Evolutionary conservation across 2,888 invertebrate genomes (phyloP), one percentile per base, ranked within the genome.

Genomic region (Drosophila picticornis): DNA sequence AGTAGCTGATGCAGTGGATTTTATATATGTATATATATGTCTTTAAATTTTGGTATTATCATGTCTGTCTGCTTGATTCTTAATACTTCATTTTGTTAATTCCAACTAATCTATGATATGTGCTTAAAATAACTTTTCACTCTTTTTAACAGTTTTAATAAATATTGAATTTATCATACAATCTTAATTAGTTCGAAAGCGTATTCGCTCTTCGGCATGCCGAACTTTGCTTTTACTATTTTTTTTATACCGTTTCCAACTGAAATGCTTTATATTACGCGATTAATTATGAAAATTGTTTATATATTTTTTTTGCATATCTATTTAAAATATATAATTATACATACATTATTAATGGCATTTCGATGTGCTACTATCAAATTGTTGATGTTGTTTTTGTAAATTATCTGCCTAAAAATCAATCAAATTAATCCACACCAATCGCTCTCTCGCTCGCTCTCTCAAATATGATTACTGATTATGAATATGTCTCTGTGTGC

Each of bases 321-420:
- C 22, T 40, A 36, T 71, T 75, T 59, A 61, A 72, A 66, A 65
- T 74, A 72, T 71, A 72, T 61, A 57, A 58, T 34, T 59, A 72
- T 57, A 64, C 57, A 57, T 61, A 57, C 55, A 53, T 67, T 80
- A 63, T 83, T 76, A 83, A 73, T 77, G 76, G 81, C 85, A 89
- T 75, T 76, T 73, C 59, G 69, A 77, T 75, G 69, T 77, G 80
- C 71, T 77, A 70, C 62, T 68, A 71, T 71, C 53, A 68, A 88
- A 72, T 77, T 88, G 80, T 88, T 81, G 82, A 84, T 86, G 90
- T 91, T 88, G 91, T 91, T 91, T 91, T 92, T 90, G 91, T 91
- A 91, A 91, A 91, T 91, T 91, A 91, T 91, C 91, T 91, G 91
- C 89, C 86, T 84, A 56, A 80, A 79, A 75, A 58, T 61, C 61